Evolutionary conservation across 2,888 invertebrate genomes (phyloP).

Genomic region (Ormia ochracea): DNA sequence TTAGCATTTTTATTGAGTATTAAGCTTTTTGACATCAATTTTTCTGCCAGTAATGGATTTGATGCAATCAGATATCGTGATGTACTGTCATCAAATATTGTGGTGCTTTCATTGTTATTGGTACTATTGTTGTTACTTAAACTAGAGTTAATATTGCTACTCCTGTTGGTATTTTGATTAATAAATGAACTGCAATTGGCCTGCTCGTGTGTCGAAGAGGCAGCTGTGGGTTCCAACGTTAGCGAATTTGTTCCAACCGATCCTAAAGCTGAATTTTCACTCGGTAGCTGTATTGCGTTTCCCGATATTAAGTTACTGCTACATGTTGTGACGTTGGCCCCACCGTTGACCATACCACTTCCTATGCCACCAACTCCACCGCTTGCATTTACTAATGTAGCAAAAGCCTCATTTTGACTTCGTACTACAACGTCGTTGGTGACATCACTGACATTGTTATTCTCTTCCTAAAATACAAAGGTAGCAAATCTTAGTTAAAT

Average conservation of each 20-base stretch:
- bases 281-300: constrained; percentile 64
- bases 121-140: constrained; percentile 31
- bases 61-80: constrained; percentile 88
- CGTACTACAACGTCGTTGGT: constrained; percentile 53
- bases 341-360: constrained; percentile 23
- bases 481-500: background rate
- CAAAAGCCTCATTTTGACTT: constrained; percentile 75
- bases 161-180: constrained; percentile 26
- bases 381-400: constrained; percentile 64
- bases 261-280: constrained; percentile 69
- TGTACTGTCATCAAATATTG: constrained; percentile 72
- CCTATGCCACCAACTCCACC: constrained; percentile 15
- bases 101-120: constrained; percentile 45
- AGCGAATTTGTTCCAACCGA: constrained; percentile 70
- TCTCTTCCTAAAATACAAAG: constrained; percentile 71
- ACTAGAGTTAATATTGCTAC: constrained; percentile 47
- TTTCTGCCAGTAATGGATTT: constrained; percentile 91
- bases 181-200: constrained; percentile 52
- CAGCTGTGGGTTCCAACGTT: constrained; percentile 61
- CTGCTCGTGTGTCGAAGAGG: constrained; percentile 60
- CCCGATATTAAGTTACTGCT: constrained; percentile 45
- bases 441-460: constrained; percentile 67
- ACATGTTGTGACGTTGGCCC: constrained; percentile 39
- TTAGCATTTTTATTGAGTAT: constrained; percentile 61
- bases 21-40: constrained; percentile 81